These are phyloP conservation scores for Notoglanidium macrostoma DNA, from an alignment of 2,797 vertebrate genomes.

Conservation along the genomic window DNA sequence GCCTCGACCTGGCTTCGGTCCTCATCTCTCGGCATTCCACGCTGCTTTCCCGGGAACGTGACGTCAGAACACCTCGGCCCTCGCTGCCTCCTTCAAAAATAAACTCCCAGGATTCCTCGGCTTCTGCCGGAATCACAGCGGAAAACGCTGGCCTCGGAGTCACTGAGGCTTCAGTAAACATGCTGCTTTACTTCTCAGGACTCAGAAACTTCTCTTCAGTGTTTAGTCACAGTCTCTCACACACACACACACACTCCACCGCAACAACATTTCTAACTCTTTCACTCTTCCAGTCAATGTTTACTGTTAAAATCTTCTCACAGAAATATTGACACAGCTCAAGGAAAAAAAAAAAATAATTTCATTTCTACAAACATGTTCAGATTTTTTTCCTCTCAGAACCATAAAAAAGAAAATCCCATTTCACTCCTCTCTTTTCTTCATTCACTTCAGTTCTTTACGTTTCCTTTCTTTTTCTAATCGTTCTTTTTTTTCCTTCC, in stretches of 20 bases:
- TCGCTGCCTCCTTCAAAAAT: conserved; percentile 65
- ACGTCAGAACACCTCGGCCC: conserved; percentile 68
- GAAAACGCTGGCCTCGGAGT: conserved; percentile 64
- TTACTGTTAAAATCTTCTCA: neutral
- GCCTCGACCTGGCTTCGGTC: conserved; percentile 38
- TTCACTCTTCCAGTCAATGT: neutral
- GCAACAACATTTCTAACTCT: neutral
- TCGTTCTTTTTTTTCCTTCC: neutral
- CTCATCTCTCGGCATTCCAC: conserved; percentile 43
- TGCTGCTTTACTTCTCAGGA: conserved; percentile 54
- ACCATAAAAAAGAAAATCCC: neutral
- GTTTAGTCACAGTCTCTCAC: conserved; percentile 2
- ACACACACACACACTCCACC: neutral
- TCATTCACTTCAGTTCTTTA: no score
- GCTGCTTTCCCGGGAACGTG: conserved; percentile 52
- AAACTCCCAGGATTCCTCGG: conserved; percentile 61
- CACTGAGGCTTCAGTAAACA: conserved; percentile 67
- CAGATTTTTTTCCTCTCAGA: neutral
- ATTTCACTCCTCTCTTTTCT: no score
- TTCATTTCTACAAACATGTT: neutral
- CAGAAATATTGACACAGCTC: neutral
- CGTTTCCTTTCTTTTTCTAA: neutral
- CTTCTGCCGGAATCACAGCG: conserved; percentile 61
- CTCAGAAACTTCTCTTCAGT: conserved; percentile 27
- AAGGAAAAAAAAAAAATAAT: neutral